A percentile compares a stretch with the other conserved stretches of the same genome.
phyloP scores from a whole-genome alignment of 2,888 invertebrate species.

The Crematogaster levior region DNA sequence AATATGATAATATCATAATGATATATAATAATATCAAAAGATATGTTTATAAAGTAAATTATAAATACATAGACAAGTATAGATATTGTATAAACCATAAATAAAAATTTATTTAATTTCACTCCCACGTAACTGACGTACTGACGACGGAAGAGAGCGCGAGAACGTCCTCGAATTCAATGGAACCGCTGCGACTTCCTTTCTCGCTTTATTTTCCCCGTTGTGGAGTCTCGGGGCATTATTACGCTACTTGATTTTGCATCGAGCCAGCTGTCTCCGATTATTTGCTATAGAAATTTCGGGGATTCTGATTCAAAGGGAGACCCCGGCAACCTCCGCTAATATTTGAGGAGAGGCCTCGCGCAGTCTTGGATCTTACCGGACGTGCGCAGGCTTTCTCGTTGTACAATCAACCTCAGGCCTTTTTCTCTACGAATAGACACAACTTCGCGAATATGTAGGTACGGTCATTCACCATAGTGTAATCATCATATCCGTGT shows the following conservation, averaged over 20 bases:
- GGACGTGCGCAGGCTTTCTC: conserved; percentile 62
- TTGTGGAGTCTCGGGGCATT: conserved; percentile 76
- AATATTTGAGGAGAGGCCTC: conserved; percentile 83
- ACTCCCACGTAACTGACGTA: conserved; percentile 52
- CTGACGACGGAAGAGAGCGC: conserved; percentile 19
- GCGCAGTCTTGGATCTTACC: conserved; percentile 73
- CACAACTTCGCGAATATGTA: conserved; percentile 7
- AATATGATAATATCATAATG: neutral
- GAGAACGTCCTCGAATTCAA: conserved; percentile 51
- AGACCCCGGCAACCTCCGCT: conserved; percentile 81
- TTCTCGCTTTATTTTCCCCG: conserved; percentile 60
- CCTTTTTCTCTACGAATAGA: conserved; percentile 30
- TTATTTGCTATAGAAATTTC: conserved; percentile 83
- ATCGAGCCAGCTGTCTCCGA: conserved; percentile 84
- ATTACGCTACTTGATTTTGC: conserved; percentile 85
- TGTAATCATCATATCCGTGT: neutral
- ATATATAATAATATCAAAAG: too few relatives aligned
- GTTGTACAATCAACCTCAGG: conserved; percentile 29
- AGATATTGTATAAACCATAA: neutral
- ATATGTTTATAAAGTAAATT: neutral
- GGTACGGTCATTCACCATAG: too few relatives aligned
- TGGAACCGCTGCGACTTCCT: conserved; percentile 52
- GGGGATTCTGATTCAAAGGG: conserved; percentile 82
- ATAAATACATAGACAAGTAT: neutral
- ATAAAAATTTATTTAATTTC: conserved; percentile 43